Percentiles rank a stretch among this genome's conserved stretches.
Evolutionary conservation across 2,113 vertebrate genomes (phyloP).

Genomic region (Pontoporia blainvillei): DNA sequence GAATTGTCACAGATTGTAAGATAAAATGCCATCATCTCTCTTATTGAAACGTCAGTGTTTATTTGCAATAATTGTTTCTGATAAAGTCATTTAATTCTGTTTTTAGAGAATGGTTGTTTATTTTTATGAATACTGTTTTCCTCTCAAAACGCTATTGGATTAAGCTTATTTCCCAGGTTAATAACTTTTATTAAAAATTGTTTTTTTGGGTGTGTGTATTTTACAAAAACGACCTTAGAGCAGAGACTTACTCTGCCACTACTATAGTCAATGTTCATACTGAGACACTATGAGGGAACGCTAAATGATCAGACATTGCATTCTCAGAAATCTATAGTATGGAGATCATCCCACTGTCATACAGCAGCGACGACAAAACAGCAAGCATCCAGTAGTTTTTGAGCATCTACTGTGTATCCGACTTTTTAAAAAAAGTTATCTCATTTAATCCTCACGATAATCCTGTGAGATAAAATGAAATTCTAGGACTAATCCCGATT

Average conservation of each 20-base stretch:
- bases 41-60: neutral
- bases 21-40: neutral
- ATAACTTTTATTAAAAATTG: constrained; percentile 3
- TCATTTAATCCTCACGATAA: neutral
- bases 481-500: neutral
- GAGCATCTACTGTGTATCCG: neutral
- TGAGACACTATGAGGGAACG: neutral
- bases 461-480: neutral
- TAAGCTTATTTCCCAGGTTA: neutral
- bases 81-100: neutral
- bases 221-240: neutral
- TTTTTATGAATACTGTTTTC: constrained; percentile 2
- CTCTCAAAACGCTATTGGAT: neutral
- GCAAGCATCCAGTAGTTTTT: neutral
- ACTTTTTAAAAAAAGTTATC: neutral
- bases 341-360: neutral
- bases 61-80: neutral
- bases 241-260: neutral
- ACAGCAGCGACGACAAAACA: neutral
- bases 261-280: neutral
- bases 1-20: neutral
- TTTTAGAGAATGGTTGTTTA: neutral
- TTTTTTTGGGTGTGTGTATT: neutral
- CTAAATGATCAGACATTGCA: neutral
- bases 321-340: neutral